These are phyloP conservation scores for Trachythela sp. DNA, from an alignment of 64 coral and sea anemone species.

Conservation along the genomic window DNA sequence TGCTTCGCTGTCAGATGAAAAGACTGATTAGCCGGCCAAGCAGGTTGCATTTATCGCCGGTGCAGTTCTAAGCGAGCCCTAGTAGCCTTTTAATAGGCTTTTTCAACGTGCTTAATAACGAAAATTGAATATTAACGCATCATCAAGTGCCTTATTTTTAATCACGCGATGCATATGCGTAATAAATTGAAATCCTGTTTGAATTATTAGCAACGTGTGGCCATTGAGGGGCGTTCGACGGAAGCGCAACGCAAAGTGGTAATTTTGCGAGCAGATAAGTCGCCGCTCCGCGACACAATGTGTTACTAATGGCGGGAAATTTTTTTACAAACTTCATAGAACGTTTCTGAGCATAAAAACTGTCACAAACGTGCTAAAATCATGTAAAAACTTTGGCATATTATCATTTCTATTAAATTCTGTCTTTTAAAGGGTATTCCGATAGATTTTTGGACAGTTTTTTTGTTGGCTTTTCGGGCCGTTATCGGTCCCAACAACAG, in stretches of 20 bases:
- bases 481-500: not conserved
- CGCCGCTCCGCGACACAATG: not conserved
- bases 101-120: slow-evolving; percentile 4
- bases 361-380: not conserved
- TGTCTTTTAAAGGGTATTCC: not conserved
- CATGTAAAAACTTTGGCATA: not conserved
- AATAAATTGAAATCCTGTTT: slow-evolving; percentile 19
- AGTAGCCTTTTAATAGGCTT: slow-evolving; percentile 19
- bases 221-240: not conserved
- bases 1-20: not conserved
- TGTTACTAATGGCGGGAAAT: not conserved
- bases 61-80: not conserved
- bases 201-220: slow-evolving; percentile 4
- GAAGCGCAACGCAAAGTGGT: not conserved
- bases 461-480: not conserved
- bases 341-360: not conserved
- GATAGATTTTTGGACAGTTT: not conserved
- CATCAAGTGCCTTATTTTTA: slow-evolving; percentile 5
- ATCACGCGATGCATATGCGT: not conserved
- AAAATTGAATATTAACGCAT: slow-evolving; percentile 24
- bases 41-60: not conserved
- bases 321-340: not conserved
- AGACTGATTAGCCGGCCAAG: not conserved
- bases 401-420: not conserved
- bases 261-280: not conserved